Conservation (phyloP, 2,797 vertebrate genomes). For the Apogon hyalosoma region DNA sequence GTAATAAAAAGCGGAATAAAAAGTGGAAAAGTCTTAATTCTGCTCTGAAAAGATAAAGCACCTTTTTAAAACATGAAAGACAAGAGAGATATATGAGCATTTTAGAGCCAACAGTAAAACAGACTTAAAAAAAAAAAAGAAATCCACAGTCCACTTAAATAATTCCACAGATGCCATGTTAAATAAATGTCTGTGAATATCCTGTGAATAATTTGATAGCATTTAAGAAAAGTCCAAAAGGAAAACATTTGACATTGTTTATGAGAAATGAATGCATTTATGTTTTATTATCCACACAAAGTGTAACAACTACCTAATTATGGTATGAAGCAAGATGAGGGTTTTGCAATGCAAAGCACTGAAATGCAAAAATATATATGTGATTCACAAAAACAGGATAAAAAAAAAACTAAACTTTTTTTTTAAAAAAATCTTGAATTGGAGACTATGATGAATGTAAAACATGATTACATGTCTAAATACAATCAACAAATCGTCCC, state of each 20-base stretch:
- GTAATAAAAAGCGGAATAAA: constrained; percentile 15
- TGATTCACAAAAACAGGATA: too few relatives aligned
- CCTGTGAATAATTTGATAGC: constrained; percentile 45
- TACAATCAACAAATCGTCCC: neutral
- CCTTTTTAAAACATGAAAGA: constrained; percentile 60
- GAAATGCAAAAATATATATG: constrained; percentile 15
- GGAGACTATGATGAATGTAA: constrained; percentile 55
- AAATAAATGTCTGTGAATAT: constrained; percentile 38
- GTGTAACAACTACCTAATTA: constrained; percentile 3
- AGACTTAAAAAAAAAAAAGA: constrained; percentile 12
- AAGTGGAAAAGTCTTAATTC: constrained; percentile 48
- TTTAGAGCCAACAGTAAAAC: constrained; percentile 52
- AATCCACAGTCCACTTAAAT: constrained; percentile 19
- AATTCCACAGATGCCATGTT: constrained; percentile 49
- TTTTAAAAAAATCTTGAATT: constrained; percentile 24
- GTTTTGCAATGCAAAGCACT: constrained; percentile 25
- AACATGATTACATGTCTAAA: constrained; percentile 26
- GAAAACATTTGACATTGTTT: constrained; percentile 43
- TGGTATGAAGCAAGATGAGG: constrained; percentile 12
- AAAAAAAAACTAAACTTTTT: too few relatives aligned
- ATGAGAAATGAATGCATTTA: constrained; percentile 39
- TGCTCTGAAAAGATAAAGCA: constrained; percentile 68
- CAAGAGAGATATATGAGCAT: constrained; percentile 35
- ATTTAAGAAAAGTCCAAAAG: constrained; percentile 43
- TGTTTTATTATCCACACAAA: neutral